These are phyloP conservation scores for Clavelina lepadiformis DNA, from an alignment of 23 tunicate genomes.

Conservation along the genomic window DNA sequence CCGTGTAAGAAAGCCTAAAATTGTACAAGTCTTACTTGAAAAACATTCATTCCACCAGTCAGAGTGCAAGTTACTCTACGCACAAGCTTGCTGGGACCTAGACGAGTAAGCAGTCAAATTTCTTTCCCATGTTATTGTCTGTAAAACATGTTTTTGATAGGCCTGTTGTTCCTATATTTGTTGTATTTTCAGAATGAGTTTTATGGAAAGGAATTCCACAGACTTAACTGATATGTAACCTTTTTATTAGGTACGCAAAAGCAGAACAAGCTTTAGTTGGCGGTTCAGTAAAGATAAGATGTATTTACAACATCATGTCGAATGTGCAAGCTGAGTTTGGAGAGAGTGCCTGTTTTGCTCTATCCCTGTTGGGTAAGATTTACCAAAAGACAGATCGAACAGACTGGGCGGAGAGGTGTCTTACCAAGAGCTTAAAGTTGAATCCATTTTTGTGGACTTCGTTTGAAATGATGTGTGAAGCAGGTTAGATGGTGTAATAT, in stretches of 20 bases:
- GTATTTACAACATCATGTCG: slow-evolving; percentile 13
- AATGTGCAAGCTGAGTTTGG: slow-evolving; percentile 65
- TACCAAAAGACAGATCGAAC: slow-evolving; percentile 61
- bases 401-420: slow-evolving; percentile 78
- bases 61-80: slow-evolving; percentile 72
- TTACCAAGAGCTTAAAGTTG: slow-evolving; percentile 46
- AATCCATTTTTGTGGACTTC: slow-evolving; percentile 91
- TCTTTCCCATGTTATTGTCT: not conserved
- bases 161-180: too few species aligned
- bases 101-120: slow-evolving; percentile 42
- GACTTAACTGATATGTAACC: too few species aligned
- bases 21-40: slow-evolving; percentile 55
- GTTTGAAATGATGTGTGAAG: slow-evolving; percentile 79
- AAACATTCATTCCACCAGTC: slow-evolving; percentile 56
- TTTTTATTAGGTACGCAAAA: slow-evolving; percentile 53
- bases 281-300: slow-evolving; percentile 22
- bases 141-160: too few species aligned
- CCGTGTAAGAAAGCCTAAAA: slow-evolving; percentile 65
- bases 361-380: slow-evolving; percentile 58
- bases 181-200: too few species aligned
- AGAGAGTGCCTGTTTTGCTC: slow-evolving; percentile 85
- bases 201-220: too few species aligned
- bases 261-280: slow-evolving; percentile 54
- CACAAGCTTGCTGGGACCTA: slow-evolving; percentile 70
- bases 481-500: too few species aligned